Evolutionary conservation across 2,888 invertebrate species (phyloP).

Genomic region (Ommatoiulus sabulosus): DNA sequence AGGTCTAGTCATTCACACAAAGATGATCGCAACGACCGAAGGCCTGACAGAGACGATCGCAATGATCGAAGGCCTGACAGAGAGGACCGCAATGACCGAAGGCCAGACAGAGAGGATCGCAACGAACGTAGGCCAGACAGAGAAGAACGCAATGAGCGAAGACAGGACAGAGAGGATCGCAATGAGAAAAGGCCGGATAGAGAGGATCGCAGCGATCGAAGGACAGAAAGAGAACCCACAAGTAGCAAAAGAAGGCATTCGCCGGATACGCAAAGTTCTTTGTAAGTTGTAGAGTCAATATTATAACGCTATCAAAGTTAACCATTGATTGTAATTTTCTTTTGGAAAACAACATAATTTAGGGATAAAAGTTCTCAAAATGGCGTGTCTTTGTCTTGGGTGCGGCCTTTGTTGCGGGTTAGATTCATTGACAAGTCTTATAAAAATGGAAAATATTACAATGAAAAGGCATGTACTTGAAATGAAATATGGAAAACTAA

Average conservation of each 20-base stretch:
- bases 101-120: not conserved
- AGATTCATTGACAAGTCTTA: conserved; percentile 60
- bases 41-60: not conserved
- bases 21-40: not conserved
- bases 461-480: conserved; percentile 55
- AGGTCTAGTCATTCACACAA: conserved; percentile 31
- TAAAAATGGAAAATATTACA: conserved; percentile 61
- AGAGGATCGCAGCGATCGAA: not conserved
- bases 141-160: not conserved
- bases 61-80: not conserved
- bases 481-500: not conserved
- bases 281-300: conserved; percentile 68
- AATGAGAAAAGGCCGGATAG: not conserved
- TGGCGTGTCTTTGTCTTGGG: conserved; percentile 55
- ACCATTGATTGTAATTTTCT: not conserved
- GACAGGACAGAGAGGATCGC: not conserved
- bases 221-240: not conserved
- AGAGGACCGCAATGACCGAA: not conserved
- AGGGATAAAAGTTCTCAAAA: not conserved
- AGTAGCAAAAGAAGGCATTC: not conserved
- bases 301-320: not conserved
- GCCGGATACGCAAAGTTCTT: conserved; percentile 59
- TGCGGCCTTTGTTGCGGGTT: conserved; percentile 60
- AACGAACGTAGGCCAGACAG: not conserved
- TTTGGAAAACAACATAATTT: not conserved